Conservation (phyloP, 2,113 vertebrate genomes). For the Mus pahari region DNA sequence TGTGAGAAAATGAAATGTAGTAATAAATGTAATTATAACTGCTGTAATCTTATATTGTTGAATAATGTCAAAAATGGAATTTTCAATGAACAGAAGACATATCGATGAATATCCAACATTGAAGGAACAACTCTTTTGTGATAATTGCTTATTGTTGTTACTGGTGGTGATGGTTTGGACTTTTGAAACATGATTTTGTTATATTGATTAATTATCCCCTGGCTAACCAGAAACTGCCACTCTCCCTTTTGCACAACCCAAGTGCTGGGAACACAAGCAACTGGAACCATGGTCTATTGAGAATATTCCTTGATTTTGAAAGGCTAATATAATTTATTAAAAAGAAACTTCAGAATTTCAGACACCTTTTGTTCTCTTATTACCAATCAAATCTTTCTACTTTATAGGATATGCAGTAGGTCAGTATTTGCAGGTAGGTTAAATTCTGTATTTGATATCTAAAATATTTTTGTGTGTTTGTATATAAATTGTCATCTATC, state of each 20-base stretch:
- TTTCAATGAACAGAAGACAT: background rate
- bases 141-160: background rate
- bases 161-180: background rate
- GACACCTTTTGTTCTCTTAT: background rate
- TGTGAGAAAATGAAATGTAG: accelerated
- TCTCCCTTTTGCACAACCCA: background rate
- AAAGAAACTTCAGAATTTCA: background rate
- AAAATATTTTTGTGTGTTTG: background rate
- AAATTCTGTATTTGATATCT: conserved; percentile 1
- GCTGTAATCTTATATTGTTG: background rate
- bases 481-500: background rate
- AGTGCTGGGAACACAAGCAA: background rate
- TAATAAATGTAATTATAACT: background rate
- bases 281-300: background rate
- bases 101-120: background rate
- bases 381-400: background rate
- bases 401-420: background rate
- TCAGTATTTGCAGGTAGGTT: conserved; percentile 38
- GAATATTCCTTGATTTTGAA: background rate
- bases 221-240: background rate
- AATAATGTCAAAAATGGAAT: background rate
- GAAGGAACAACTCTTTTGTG: background rate
- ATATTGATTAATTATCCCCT: background rate
- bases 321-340: background rate
- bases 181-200: background rate